Conservation (phyloP, 1,140 invertebrate species). For the Macrotrachela quadricornifera region DNA sequence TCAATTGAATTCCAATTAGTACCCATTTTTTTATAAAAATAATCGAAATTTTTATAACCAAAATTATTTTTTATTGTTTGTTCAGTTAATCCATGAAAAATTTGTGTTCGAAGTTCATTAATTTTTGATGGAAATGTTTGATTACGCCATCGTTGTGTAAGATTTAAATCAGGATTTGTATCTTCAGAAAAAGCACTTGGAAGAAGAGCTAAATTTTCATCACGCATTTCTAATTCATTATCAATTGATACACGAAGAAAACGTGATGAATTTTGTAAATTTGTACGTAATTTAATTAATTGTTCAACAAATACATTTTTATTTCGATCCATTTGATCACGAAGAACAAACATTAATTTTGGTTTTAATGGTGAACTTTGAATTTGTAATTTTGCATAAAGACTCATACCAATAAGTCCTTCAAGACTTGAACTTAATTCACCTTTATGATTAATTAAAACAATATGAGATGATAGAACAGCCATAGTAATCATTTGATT, state of each 20-base stretch:
- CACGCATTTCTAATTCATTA: background rate
- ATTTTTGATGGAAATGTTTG: background rate
- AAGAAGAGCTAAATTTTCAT: background rate
- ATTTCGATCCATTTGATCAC: background rate
- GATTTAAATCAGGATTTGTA: background rate
- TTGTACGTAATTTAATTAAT: background rate
- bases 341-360: background rate
- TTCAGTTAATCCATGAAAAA: too few relatives aligned
- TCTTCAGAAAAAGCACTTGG: background rate
- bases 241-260: background rate
- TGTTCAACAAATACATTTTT: background rate
- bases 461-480: background rate
- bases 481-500: constrained; percentile 1
- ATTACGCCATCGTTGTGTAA: background rate
- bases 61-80: too few relatives aligned
- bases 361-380: background rate
- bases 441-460: background rate
- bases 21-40: too few relatives aligned
- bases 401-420: background rate
- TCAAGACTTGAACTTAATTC: background rate
- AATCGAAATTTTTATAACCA: too few relatives aligned
- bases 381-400: background rate
- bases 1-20: too few relatives aligned
- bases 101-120: too few relatives aligned
- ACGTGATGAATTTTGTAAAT: background rate